Evolutionary conservation across 1,140 invertebrate species (phyloP), one percentile per base, ranked within the genome.

Genomic region (Argopecten irradians): DNA sequence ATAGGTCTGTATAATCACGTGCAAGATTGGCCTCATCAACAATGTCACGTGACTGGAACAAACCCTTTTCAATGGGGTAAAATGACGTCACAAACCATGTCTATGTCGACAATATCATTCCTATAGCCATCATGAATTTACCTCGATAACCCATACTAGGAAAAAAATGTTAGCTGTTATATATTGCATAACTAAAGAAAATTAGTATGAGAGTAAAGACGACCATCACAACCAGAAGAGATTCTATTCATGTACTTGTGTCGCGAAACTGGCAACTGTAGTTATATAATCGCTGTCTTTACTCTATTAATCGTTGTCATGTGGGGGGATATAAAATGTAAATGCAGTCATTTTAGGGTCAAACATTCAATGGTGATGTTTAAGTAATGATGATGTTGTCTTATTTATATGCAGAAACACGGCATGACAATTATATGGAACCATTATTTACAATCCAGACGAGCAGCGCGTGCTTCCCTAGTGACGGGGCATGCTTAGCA

Each of bases 31-130:
- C 11, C 55, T 71, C 55, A 71, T 71, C 28, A 71, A 3, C 55
- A 5, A 16, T 71, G 55, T 28, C 55, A 71, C n/a, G n/a, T 28
- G 55, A 71, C 8, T 71, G 0, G 55, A 8, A 1, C 55, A 7
- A 28, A n/a, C 55, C 28, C 22, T n/a, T 28, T 16, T n/a, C 28
- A n/a, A 71, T n/a, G 55, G 55, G 5, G 16, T 71, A 16, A 19
- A 71, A n/a, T 71, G 55, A 71, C 55, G 55, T 71, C 55, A 71
- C 55, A 71, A n/a, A n/a, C n/a, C n/a, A n/a, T n/a, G n/a, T n/a
- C n/a, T n/a, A n/a, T n/a, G n/a, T n/a, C n/a, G n/a, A n/a, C n/a
- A n/a, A n/a, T n/a, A n/a, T n/a, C n/a, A n/a, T n/a, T n/a, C n/a
- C n/a, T n/a, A n/a, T n/a, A n/a, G n/a, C n/a, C n/a, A n/a, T n/a